phyloP scores from a whole-genome alignment of 37 sponge, comb jelly and placozoan genomes.

The Lycopodina hypogea region DNA sequence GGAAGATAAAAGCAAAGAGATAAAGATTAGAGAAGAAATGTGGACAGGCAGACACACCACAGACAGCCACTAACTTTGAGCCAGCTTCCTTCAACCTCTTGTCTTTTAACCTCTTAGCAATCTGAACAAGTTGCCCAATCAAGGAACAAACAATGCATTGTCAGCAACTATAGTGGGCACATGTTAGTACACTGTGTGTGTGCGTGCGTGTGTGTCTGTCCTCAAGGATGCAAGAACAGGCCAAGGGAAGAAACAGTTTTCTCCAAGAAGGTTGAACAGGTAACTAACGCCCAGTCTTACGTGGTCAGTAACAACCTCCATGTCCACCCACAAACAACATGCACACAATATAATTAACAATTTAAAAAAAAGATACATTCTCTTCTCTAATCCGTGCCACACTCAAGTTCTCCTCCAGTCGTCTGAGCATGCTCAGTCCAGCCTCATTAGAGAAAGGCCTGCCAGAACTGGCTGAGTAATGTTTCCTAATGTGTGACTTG shows the following conservation, averaged over 20 bases:
- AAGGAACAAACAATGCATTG: background rate
- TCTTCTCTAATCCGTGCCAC: slow-evolving; percentile 71
- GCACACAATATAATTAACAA: too few species aligned
- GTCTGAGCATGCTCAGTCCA: slow-evolving; percentile 54
- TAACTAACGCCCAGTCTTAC: too few species aligned
- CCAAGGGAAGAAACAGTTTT: background rate
- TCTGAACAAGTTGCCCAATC: slow-evolving; percentile 7
- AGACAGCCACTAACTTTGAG: slow-evolving; percentile 2
- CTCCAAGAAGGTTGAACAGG: background rate
- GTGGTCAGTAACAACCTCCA: too few species aligned
- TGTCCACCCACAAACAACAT: too few species aligned
- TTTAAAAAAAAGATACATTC: too few species aligned
- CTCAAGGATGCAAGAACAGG: background rate
- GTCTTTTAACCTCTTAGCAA: slow-evolving; percentile 26
- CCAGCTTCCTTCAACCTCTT: slow-evolving; percentile 22
- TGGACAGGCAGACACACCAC: too few species aligned
- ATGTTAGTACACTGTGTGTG: too few species aligned
- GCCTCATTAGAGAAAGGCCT: slow-evolving; percentile 6
- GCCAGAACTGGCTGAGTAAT: background rate
- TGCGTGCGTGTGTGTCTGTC: too few species aligned
- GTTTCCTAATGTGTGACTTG: slow-evolving; percentile 51
- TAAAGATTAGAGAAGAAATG: background rate
- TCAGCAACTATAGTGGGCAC: too few species aligned
- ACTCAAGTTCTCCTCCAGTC: slow-evolving; percentile 67
- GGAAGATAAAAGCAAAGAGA: background rate